A percentile compares a stretch with the other conserved stretches of the same genome.
These are phyloP conservation scores for Hycleus cichorii DNA, from an alignment of 1,140 invertebrate genomes.

Conservation along the genomic window DNA sequence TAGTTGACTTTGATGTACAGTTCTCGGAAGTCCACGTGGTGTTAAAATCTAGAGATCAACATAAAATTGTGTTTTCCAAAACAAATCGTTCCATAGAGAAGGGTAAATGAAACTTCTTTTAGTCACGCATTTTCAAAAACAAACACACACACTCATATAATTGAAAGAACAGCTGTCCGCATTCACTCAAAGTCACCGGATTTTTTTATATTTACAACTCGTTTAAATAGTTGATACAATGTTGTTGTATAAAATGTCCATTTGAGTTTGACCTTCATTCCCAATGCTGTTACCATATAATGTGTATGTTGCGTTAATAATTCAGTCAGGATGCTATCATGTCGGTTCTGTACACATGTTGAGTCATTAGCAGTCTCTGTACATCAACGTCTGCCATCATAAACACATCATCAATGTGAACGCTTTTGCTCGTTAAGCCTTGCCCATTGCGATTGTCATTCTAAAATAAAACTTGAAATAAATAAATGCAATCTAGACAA, in stretches of 20 bases:
- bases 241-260: not conserved
- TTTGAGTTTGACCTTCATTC: slow-evolving; percentile 10
- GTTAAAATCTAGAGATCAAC: slow-evolving; percentile 28
- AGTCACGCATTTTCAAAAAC: slow-evolving; percentile 25
- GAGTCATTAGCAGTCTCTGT: slow-evolving; percentile 31
- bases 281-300: slow-evolving; percentile 17
- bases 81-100: slow-evolving; percentile 10
- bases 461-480: no score
- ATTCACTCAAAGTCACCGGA: slow-evolving; percentile 15
- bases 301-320: slow-evolving; percentile 28
- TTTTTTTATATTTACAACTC: not conserved
- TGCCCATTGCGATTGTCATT: no score
- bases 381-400: slow-evolving; percentile 31
- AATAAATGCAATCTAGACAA: no score
- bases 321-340: slow-evolving; percentile 29
- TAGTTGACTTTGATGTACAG: slow-evolving; percentile 21
- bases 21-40: slow-evolving; percentile 28
- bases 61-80: slow-evolving; percentile 16
- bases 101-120: slow-evolving; percentile 22
- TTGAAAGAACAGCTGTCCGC: slow-evolving; percentile 22
- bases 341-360: slow-evolving; percentile 28
- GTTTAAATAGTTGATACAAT: no score
- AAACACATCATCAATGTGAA: slow-evolving; percentile 28
- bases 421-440: slow-evolving; percentile 19
- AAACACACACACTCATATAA: slow-evolving; percentile 15